These are phyloP conservation scores for Piprites chloris DNA, from an alignment of 2,113 vertebrate species.

Conservation along the genomic window DNA sequence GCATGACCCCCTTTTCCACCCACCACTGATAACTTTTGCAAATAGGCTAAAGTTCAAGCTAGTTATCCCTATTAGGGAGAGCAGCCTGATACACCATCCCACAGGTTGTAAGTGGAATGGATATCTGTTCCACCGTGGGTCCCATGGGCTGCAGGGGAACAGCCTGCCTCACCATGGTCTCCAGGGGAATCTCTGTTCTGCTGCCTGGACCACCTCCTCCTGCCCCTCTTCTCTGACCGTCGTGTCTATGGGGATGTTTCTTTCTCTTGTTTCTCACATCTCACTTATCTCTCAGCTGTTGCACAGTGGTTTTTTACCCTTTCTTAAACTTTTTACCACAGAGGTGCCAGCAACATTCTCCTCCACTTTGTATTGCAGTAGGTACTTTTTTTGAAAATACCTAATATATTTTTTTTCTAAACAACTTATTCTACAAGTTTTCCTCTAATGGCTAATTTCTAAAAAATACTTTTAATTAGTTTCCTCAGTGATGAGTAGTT, in stretches of 20 bases:
- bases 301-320: neutral
- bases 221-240: neutral
- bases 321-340: neutral
- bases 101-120: neutral
- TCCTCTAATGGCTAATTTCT: neutral
- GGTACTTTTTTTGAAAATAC: neutral
- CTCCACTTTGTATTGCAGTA: neutral
- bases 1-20: neutral
- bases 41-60: neutral
- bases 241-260: neutral
- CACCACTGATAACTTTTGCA: neutral
- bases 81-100: neutral
- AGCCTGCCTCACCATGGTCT: neutral
- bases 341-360: neutral
- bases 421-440: neutral
- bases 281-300: neutral
- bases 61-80: neutral
- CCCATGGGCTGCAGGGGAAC: neutral
- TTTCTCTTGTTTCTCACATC: neutral
- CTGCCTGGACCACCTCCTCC: neutral
- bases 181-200: neutral
- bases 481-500: neutral
- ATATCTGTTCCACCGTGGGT: neutral
- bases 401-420: neutral
- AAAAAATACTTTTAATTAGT: neutral